phyloP scores from a whole-genome alignment of 2,113 vertebrate species.

The Prinia subflava region DNA sequence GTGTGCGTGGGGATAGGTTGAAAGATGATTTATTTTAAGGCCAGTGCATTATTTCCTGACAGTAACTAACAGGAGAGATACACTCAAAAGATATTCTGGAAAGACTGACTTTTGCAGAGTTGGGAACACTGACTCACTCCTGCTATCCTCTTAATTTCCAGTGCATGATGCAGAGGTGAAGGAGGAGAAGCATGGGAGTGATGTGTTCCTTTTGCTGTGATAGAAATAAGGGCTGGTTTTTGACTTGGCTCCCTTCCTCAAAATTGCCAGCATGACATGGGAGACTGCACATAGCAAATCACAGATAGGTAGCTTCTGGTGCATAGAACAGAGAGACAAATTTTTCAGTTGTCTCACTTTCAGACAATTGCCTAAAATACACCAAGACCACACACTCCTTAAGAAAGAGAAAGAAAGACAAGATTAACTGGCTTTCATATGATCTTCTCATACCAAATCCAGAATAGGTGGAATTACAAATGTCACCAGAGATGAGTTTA shows the following conservation, averaged over 20 bases:
- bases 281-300: background rate
- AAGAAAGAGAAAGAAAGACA: background rate
- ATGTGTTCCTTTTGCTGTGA: background rate
- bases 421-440: background rate
- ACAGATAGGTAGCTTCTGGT: background rate
- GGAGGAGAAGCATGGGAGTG: background rate
- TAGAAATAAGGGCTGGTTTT: background rate
- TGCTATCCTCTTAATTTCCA: background rate
- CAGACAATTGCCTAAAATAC: background rate
- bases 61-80: background rate
- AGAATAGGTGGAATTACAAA: background rate
- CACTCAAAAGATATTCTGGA: background rate
- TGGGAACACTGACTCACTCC: slow-evolving; percentile 17
- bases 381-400: background rate
- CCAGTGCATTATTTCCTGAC: background rate
- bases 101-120: background rate
- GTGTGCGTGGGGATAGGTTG: background rate
- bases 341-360: background rate
- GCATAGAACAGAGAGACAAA: background rate
- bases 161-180: background rate
- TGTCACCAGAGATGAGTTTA: background rate
- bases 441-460: background rate
- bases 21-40: background rate
- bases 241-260: background rate
- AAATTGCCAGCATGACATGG: background rate